Conservation (phyloP, 2,797 vertebrate species). For the Myotis findleyi region DNA sequence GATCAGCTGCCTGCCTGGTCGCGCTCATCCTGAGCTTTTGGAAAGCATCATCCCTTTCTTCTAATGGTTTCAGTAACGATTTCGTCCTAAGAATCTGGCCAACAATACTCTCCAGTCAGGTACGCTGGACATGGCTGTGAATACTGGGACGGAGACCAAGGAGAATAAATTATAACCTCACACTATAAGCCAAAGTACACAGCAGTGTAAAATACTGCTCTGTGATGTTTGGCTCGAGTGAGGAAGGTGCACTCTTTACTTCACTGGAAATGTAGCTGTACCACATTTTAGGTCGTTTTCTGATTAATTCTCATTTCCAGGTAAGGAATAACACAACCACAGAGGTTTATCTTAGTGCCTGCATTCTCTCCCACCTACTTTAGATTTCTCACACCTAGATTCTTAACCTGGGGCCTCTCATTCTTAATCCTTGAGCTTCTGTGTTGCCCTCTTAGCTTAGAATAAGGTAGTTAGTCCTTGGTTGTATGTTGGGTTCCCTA, state of each 20-base stretch:
- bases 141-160: slow-evolving; percentile 68
- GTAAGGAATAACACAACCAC: neutral
- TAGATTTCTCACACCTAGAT: neutral
- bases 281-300: slow-evolving; percentile 41
- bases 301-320: slow-evolving; percentile 55
- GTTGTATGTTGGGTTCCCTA: neutral
- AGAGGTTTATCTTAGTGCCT: neutral
- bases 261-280: slow-evolving; percentile 40
- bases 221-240: slow-evolving; percentile 63
- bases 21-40: slow-evolving; percentile 52
- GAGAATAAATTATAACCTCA: slow-evolving; percentile 68
- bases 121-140: slow-evolving; percentile 62
- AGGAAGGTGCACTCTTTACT: neutral
- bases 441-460: neutral
- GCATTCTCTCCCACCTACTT: neutral
- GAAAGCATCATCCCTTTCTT: neutral
- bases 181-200: slow-evolving; percentile 61
- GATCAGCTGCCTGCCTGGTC: slow-evolving; percentile 23
- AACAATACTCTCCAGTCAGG: slow-evolving; percentile 38
- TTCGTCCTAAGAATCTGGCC: slow-evolving; percentile 52
- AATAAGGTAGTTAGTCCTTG: neutral
- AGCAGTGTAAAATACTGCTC: slow-evolving; percentile 65
- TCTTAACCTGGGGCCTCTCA: neutral
- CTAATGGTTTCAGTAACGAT: slow-evolving; percentile 50
- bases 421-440: neutral